Evolutionary conservation across 2,888 invertebrate genomes (phyloP).

Genomic region (Spatulosminthurus flaviceps): DNA sequence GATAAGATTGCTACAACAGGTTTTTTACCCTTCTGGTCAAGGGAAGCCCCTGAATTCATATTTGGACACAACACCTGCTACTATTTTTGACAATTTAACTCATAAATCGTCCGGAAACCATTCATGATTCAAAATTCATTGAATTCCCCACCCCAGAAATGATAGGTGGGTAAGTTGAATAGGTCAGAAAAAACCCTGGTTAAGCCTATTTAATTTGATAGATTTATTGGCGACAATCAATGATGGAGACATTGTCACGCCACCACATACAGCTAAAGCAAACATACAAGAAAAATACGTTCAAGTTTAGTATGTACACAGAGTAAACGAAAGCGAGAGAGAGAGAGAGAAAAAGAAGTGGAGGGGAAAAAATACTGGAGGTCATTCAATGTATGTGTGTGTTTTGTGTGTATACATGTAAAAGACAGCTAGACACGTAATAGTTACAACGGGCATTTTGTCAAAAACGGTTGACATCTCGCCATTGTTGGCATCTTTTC

Average conservation of each 20-base stretch:
- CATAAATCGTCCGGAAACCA: slow-evolving; percentile 43
- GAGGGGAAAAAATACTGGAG: slow-evolving; percentile 19
- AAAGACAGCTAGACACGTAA: background rate
- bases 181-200: slow-evolving; percentile 32
- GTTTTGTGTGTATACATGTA: slow-evolving; percentile 39
- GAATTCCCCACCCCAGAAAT: slow-evolving; percentile 38
- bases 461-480: slow-evolving; percentile 50
- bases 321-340: no score
- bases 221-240: slow-evolving; percentile 36
- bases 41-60: slow-evolving; percentile 56
- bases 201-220: slow-evolving; percentile 9
- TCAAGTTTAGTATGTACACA: background rate
- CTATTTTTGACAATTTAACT: slow-evolving; percentile 51
- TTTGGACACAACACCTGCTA: slow-evolving; percentile 60
- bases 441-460: slow-evolving; percentile 51
- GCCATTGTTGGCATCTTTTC: slow-evolving; percentile 50
- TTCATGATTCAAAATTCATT: slow-evolving; percentile 37
- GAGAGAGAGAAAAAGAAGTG: no score
- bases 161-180: slow-evolving; percentile 36
- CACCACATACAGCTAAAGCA: background rate
- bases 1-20: slow-evolving; percentile 57
- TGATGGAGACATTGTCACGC: slow-evolving; percentile 46
- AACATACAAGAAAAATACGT: background rate
- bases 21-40: slow-evolving; percentile 55
- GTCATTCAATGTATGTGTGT: slow-evolving; percentile 25